Evolutionary conservation across 1,140 invertebrate genomes (phyloP).

Genomic region (Melanaphis sacchari): DNA sequence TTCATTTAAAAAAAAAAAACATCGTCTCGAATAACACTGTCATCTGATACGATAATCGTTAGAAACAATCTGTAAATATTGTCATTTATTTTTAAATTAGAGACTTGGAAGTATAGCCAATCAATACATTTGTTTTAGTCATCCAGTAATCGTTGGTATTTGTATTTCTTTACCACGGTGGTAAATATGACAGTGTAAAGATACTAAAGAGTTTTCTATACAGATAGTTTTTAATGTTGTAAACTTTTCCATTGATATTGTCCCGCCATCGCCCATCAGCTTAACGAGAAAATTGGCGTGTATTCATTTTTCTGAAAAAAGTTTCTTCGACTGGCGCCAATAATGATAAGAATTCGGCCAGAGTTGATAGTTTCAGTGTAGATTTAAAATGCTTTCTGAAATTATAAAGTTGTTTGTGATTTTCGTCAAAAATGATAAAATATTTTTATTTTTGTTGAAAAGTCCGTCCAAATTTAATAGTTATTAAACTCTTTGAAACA

Average conservation of each 20-base stretch:
- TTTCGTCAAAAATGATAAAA: neutral
- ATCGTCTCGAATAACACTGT: neutral
- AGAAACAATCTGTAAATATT: neutral
- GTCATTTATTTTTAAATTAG: neutral
- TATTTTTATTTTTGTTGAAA: neutral
- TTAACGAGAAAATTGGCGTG: neutral
- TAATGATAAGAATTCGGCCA: constrained; percentile 4
- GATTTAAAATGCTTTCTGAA: neutral
- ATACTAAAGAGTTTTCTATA: neutral
- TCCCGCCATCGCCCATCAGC: neutral
- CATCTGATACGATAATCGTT: neutral
- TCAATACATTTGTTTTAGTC: neutral
- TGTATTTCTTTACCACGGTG: neutral
- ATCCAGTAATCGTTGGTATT: neutral
- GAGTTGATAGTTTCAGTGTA: neutral
- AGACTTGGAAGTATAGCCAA: neutral
- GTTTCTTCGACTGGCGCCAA: constrained; percentile 24
- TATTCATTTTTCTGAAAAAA: constrained; percentile 22
- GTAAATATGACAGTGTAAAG: neutral
- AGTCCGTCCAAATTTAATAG: neutral
- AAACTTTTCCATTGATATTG: constrained; percentile 2
- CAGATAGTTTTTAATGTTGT: neutral
- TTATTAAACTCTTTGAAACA: neutral
- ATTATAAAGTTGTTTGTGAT: constrained; percentile 17
- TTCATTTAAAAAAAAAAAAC: neutral